Conservation (phyloP, 2,888 invertebrate species). For the Apoda limacodes region DNA sequence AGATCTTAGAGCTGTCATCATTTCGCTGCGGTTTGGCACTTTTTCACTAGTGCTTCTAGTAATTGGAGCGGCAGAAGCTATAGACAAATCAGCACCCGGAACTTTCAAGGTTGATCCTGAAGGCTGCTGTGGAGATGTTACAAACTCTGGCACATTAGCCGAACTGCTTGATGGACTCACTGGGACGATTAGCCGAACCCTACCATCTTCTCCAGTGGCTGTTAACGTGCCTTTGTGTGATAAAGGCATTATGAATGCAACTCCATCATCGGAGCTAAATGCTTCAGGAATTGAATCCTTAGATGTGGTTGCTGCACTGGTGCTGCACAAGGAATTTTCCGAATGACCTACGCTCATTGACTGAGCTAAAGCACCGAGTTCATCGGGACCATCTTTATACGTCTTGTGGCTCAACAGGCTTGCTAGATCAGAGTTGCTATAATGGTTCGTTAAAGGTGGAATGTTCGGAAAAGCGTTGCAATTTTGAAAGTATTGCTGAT, state of each 20-base stretch:
- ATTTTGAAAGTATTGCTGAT: constrained; percentile 52
- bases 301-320: constrained; percentile 56
- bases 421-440: constrained; percentile 42
- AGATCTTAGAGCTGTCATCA: constrained; percentile 85
- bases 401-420: constrained; percentile 34
- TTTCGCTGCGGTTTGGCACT: constrained; percentile 85
- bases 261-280: constrained; percentile 46
- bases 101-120: constrained; percentile 69
- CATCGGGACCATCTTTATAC: constrained; percentile 31
- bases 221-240: constrained; percentile 73
- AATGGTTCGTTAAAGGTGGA: constrained; percentile 44
- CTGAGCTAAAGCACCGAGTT: constrained; percentile 31
- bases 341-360: constrained; percentile 51
- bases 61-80: constrained; percentile 73
- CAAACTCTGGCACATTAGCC: constrained; percentile 34
- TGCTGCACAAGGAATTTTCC: constrained; percentile 42
- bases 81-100: constrained; percentile 44
- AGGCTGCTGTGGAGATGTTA: constrained; percentile 26
- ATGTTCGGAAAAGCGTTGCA: constrained; percentile 54
- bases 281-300: constrained; percentile 53
- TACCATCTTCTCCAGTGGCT: constrained; percentile 71
- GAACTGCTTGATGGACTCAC: constrained; percentile 62
- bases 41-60: constrained; percentile 87
- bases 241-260: constrained; percentile 76
- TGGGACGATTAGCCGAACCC: constrained; percentile 73